Conservation (phyloP, 2,797 vertebrate species). For the Coracias cyanogaster region DNA sequence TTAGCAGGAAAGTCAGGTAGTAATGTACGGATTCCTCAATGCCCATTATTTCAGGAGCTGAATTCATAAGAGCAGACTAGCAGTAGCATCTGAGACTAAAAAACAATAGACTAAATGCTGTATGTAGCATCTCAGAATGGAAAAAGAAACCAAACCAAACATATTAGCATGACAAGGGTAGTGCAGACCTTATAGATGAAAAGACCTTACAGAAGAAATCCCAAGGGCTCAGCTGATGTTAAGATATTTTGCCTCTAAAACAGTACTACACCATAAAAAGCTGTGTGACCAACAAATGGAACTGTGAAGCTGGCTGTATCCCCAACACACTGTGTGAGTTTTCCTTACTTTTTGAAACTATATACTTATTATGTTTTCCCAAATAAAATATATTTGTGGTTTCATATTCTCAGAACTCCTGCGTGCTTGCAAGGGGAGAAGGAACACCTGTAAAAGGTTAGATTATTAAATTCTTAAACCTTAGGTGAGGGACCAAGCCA, state of each 20-base stretch:
- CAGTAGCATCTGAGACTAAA: background rate
- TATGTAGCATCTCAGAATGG: background rate
- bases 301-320: background rate
- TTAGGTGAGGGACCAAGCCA: background rate
- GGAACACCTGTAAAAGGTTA: slow-evolving; percentile 58
- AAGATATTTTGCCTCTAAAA: background rate
- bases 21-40: accelerated
- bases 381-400: slow-evolving; percentile 18
- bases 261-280: background rate
- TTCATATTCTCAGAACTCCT: slow-evolving; percentile 16
- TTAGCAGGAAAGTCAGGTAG: background rate
- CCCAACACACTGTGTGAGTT: background rate
- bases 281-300: background rate
- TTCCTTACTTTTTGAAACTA: background rate
- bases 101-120: accelerated
- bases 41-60: background rate
- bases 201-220: no score
- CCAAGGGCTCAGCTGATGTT: background rate
- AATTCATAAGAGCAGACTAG: background rate
- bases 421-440: background rate
- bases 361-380: background rate
- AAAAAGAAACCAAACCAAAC: background rate
- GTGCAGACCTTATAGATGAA: background rate
- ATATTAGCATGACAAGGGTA: background rate
- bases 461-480: slow-evolving; percentile 56